Conservation (phyloP, 2,113 vertebrate species). For the Bucco capensis region DNA sequence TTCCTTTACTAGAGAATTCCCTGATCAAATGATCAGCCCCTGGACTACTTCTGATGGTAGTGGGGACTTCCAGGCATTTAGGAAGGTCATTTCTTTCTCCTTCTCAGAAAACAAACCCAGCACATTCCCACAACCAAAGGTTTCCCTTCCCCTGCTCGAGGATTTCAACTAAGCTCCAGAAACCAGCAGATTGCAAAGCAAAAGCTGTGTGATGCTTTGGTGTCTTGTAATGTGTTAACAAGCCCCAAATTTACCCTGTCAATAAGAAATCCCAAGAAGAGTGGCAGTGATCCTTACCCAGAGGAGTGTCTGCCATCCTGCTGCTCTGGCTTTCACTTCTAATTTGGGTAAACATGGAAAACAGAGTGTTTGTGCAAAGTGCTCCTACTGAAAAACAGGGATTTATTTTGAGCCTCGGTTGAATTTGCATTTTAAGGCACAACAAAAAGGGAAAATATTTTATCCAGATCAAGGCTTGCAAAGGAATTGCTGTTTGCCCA, state of each 20-base stretch:
- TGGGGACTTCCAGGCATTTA: background rate
- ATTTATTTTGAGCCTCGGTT: background rate
- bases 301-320: conserved; percentile 47
- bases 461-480: background rate
- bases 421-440: background rate
- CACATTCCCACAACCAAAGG: background rate
- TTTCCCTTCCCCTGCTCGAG: background rate
- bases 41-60: background rate
- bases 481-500: background rate
- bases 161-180: background rate
- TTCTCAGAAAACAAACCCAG: background rate
- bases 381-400: background rate
- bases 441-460: background rate
- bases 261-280: conserved; percentile 40
- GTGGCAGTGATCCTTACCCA: conserved; percentile 40
- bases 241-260: conserved; percentile 41
- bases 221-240: background rate
- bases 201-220: conserved; percentile 11
- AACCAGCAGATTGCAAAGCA: background rate
- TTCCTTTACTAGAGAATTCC: background rate
- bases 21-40: background rate
- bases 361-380: background rate
- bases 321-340: conserved; percentile 62
- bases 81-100: background rate
- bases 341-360: conserved; percentile 53